Conservation (phyloP, 2,797 vertebrate species). For the Psittacula echo region DNA sequence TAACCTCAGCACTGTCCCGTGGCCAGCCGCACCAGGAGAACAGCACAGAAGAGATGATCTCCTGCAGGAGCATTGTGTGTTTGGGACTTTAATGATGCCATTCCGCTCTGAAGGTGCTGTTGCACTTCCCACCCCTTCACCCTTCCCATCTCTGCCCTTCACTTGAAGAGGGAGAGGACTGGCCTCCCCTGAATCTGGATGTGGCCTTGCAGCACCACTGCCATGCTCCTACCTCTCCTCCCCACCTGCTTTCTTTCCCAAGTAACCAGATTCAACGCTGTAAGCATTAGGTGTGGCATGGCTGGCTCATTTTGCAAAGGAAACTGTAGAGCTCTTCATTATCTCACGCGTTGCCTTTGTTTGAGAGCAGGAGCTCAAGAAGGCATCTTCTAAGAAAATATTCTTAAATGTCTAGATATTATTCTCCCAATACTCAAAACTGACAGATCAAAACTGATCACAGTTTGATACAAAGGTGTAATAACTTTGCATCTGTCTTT, state of each 20-base stretch:
- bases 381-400: not conserved
- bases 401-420: not conserved
- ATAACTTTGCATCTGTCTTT: not conserved
- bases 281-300: not conserved
- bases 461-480: not conserved
- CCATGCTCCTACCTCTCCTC: fast-evolving
- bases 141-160: not conserved
- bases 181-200: not conserved
- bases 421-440: not conserved
- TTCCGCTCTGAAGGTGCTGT: not conserved
- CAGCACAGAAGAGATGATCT: not conserved
- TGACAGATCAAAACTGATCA: not conserved
- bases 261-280: not conserved
- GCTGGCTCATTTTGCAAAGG: not conserved
- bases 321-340: not conserved
- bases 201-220: not conserved
- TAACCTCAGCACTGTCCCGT: not conserved
- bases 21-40: not conserved
- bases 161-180: not conserved
- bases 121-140: not conserved
- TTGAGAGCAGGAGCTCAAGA: not conserved
- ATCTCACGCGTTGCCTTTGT: fast-evolving
- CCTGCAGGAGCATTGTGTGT: fast-evolving
- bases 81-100: not conserved
- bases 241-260: not conserved